Evolutionary conservation across 2,888 invertebrate species (phyloP), one percentile per base, ranked within the genome.

Genomic region (Poecilobothrus nobilitatus): DNA sequence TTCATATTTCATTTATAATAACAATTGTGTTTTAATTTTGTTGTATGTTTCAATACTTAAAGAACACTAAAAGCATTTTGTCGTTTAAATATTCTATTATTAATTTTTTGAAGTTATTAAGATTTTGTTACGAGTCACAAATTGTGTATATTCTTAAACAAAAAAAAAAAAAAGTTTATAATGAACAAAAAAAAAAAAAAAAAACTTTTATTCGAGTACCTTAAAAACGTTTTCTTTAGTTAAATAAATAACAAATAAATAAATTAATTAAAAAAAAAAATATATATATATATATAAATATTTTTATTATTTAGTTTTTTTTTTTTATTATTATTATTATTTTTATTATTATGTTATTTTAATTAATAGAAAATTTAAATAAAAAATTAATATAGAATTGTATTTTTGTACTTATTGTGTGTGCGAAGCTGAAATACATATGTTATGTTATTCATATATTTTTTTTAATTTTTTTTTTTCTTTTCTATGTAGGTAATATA

Each of bases 121-220:
- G 3, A 27, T 27, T 27, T 27, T 27, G 27, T 27, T 27, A 27
- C 27, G 27, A 27, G 27, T 27, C 27, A 27, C 27, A 27, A 27
- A n/a, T n/a, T 27, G 27, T 27, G 27, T 27, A 27, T 4, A 41
- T 41, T 12, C 41, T 15, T 41, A 41, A 12, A 41, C 2, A 12
- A 41, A 12, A 9, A 41, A 2, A 41, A 41, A 12, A 41, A 12
- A 9, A 41, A 2, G 41, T 41, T 15, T 41, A 8, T 41, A 41
- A 27, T 27, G 27, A 27, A 27, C 27, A 27, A 53, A 53, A 53
- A 53, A 53, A 6, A 53, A 12, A 53, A n/a, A 15, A 53, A 18
- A 53, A 53, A 53, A 53, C 53, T 53, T 53, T 53, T 15, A 53
- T 53, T 53, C 53, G 53, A 53, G 53, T 53, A 53, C 53, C 53